phyloP scores from a whole-genome alignment of 2,113 vertebrate species.

The Plecotus auritus region DNA sequence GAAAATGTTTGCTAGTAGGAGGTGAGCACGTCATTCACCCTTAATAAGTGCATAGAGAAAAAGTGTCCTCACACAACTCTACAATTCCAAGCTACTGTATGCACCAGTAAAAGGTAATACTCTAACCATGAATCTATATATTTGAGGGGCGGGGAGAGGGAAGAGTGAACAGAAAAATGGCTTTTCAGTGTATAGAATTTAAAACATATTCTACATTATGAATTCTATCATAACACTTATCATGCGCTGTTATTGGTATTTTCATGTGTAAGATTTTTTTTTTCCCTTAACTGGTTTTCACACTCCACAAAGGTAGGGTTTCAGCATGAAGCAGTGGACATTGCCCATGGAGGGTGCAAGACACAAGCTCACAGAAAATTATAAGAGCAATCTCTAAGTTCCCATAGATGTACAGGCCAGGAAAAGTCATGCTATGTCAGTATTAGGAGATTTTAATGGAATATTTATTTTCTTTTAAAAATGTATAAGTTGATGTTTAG shows the following conservation, averaged over 20 bases:
- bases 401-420: not conserved
- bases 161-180: not conserved
- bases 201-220: not conserved
- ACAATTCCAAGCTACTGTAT: not conserved
- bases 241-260: not conserved
- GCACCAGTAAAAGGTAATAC: not conserved
- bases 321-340: not conserved
- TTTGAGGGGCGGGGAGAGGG: too few relatives aligned
- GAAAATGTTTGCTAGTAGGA: conserved; percentile 47
- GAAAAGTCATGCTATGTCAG: not conserved
- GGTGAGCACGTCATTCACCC: not conserved
- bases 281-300: not conserved
- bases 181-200: not conserved
- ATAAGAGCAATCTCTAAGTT: not conserved
- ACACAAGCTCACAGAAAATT: not conserved
- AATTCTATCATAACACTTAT: not conserved
- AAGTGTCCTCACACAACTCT: not conserved
- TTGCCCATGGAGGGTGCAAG: accelerated
- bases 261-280: not conserved
- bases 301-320: not conserved
- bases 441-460: not conserved
- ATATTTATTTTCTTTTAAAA: not conserved
- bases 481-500: not conserved
- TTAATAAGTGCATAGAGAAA: not conserved
- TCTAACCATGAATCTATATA: not conserved